These are phyloP conservation scores for Nanorana parkeri DNA, from an alignment of 2,113 vertebrate genomes.

Conservation along the genomic window DNA sequence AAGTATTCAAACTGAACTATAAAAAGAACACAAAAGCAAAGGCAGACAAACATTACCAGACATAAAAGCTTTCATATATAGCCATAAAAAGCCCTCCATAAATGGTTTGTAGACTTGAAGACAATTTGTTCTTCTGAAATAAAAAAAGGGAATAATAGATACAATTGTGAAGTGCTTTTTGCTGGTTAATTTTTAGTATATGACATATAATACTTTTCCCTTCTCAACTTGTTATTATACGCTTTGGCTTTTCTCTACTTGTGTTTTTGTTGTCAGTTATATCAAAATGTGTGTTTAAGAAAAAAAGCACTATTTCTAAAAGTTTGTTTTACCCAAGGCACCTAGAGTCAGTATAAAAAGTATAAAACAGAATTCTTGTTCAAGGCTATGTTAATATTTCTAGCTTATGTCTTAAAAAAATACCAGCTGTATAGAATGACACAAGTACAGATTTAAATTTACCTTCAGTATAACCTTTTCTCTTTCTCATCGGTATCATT, in stretches of 20 bases:
- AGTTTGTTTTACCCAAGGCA: too few relatives aligned
- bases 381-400: too few relatives aligned
- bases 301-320: neutral
- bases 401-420: neutral
- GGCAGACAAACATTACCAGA: slow-evolving; percentile 16
- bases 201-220: slow-evolving; percentile 3
- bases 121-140: slow-evolving; percentile 22
- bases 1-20: slow-evolving; percentile 24
- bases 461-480: too few relatives aligned
- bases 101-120: slow-evolving; percentile 24
- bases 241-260: slow-evolving; percentile 2
- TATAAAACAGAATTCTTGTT: too few relatives aligned
- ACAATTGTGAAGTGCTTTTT: slow-evolving; percentile 14
- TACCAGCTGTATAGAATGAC: neutral
- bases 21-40: slow-evolving; percentile 24
- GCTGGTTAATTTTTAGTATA: slow-evolving; percentile 19
- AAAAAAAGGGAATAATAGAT: slow-evolving; percentile 15
- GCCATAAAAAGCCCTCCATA: slow-evolving; percentile 21
- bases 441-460: too few relatives aligned
- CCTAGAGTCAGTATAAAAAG: too few relatives aligned
- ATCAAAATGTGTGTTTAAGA: slow-evolving; percentile 1
- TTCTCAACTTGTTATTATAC: slow-evolving; percentile 8
- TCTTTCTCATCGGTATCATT: too few relatives aligned
- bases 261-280: slow-evolving; percentile 9
- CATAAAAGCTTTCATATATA: slow-evolving; percentile 43